Conservation (phyloP, 2,888 invertebrate species). For the Acleris holmiana region DNA sequence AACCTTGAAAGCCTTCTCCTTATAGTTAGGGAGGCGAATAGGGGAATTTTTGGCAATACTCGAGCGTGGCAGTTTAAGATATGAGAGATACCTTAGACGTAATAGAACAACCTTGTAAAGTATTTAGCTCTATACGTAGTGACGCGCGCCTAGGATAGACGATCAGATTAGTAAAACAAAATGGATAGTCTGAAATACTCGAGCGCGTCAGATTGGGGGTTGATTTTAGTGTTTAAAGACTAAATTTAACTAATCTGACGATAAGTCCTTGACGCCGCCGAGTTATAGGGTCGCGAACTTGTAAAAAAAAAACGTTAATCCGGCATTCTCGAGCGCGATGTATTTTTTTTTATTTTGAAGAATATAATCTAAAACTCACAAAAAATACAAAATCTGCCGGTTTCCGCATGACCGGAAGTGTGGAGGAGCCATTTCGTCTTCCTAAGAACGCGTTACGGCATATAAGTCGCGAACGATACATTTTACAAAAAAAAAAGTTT, state of each 20-base stretch:
- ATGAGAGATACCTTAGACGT: too few species aligned
- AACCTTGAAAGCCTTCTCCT: neutral
- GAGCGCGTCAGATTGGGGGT: neutral
- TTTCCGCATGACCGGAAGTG: too few species aligned
- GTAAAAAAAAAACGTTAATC: conserved; percentile 8
- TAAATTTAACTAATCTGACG: neutral
- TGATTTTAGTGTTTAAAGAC: neutral
- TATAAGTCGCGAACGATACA: too few species aligned
- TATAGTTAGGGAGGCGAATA: too few species aligned
- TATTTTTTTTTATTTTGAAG: conserved; percentile 6
- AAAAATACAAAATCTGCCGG: neutral
- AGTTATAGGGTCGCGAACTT: neutral
- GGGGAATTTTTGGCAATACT: too few species aligned
- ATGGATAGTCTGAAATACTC: neutral
- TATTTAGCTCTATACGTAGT: too few species aligned
- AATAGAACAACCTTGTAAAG: too few species aligned
- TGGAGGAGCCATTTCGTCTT: too few species aligned
- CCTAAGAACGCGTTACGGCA: too few species aligned
- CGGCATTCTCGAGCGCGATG: conserved; percentile 11
- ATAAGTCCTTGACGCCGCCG: neutral
- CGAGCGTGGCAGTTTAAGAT: too few species aligned
- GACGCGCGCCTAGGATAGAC: neutral
- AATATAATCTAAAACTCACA: neutral
- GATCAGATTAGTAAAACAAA: conserved; percentile 1
- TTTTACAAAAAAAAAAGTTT: too few species aligned